These are phyloP conservation scores for Hymenopus coronatus DNA, from an alignment of 2,888 invertebrate genomes.

Conservation along the genomic window DNA sequence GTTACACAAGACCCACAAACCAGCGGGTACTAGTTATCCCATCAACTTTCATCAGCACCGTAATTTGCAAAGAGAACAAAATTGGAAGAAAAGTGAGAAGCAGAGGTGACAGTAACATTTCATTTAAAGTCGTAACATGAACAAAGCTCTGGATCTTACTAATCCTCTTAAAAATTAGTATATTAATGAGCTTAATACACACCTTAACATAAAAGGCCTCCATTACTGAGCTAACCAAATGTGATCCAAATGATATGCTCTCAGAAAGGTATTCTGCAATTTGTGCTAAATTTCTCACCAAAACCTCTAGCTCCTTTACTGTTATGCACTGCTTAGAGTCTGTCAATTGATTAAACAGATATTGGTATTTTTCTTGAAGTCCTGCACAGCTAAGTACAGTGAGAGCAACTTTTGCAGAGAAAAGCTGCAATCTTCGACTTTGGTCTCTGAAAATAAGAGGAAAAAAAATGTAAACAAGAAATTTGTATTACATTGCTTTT, in stretches of 20 bases:
- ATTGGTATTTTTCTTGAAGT: constrained; percentile 61
- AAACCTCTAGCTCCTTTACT: constrained; percentile 57
- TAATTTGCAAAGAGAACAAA: no score
- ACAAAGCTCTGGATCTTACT: no score
- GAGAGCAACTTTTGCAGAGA: constrained; percentile 66
- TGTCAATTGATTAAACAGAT: constrained; percentile 66
- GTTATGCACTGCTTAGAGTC: constrained; percentile 75
- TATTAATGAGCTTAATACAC: constrained; percentile 35
- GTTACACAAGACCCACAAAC: no score
- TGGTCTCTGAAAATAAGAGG: constrained; percentile 59
- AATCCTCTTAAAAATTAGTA: background rate
- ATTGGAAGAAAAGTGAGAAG: no score
- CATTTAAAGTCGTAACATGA: no score
- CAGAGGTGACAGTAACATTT: no score
- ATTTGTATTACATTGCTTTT: background rate
- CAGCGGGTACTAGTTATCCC: no score
- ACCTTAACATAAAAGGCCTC: constrained; percentile 73
- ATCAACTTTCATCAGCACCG: no score
- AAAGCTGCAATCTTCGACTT: constrained; percentile 60
- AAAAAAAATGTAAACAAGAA: background rate
- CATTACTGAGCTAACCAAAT: constrained; percentile 62
- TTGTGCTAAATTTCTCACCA: constrained; percentile 62
- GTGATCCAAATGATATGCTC: constrained; percentile 59
- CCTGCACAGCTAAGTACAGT: constrained; percentile 64
- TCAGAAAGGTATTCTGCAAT: constrained; percentile 61